phyloP scores from a whole-genome alignment of 2,113 vertebrate species.

The Fulica atra region DNA sequence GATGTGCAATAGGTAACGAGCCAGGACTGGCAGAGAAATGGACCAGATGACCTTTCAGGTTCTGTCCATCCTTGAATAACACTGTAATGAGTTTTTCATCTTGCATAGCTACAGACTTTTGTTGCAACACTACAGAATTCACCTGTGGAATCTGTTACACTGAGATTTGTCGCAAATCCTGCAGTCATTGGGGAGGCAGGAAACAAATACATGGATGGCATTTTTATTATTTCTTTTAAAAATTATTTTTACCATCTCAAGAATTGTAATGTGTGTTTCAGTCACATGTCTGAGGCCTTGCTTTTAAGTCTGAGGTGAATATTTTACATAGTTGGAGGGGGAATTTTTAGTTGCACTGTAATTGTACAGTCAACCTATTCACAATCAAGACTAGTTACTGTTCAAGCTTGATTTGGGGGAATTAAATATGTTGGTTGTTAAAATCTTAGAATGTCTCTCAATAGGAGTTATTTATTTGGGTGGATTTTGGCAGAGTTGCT shows the following conservation, averaged over 20 bases:
- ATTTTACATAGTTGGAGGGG: constrained; percentile 21
- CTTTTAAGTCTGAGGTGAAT: constrained; percentile 4
- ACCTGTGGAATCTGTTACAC: neutral
- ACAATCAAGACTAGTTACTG: neutral
- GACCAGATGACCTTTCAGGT: neutral
- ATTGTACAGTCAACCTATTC: neutral
- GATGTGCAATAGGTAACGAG: neutral
- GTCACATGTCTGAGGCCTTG: constrained; percentile 3
- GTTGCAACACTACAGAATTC: neutral
- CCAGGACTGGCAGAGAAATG: neutral
- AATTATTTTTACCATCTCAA: neutral
- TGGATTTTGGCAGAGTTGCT: neutral
- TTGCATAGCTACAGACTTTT: neutral
- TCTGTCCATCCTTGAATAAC: neutral
- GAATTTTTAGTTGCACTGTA: neutral
- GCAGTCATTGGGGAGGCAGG: neutral
- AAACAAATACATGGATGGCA: neutral
- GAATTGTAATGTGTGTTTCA: neutral
- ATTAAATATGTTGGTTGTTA: neutral
- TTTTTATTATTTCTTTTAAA: neutral
- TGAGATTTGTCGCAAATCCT: neutral
- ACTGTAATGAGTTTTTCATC: neutral
- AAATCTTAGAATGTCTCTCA: neutral
- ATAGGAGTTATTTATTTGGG: neutral
- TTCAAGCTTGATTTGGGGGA: constrained; percentile 42